Conservation (phyloP, 2,797 vertebrate species). For the Botia almorhae region DNA sequence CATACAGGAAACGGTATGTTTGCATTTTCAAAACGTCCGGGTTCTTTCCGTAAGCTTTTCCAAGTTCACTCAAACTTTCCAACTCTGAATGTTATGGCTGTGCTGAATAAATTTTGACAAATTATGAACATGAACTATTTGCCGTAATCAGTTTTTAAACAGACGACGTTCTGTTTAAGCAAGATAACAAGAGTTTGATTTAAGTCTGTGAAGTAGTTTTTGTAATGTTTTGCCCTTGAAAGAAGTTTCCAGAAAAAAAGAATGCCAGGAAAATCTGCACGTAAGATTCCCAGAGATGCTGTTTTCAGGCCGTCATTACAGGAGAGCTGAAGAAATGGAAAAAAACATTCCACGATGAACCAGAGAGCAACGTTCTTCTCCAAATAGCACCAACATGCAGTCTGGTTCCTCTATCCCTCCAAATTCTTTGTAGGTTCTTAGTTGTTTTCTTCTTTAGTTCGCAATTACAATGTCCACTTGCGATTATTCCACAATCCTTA, state of each 20-base stretch:
- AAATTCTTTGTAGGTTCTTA: conserved; percentile 23
- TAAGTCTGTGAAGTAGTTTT: conserved; percentile 4
- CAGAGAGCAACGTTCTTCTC: background rate
- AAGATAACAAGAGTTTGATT: background rate
- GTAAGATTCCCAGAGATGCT: conserved; percentile 10
- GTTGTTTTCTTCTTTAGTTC: conserved; percentile 17
- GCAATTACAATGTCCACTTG: conserved; percentile 16
- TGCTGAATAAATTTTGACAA: conserved; percentile 14
- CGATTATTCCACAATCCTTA: conserved; percentile 26
- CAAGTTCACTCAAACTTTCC: background rate
- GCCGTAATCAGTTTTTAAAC: background rate
- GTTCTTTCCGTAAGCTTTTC: background rate
- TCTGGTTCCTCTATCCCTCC: background rate
- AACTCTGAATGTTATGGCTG: conserved; percentile 16
- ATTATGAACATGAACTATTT: background rate
- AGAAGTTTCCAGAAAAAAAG: conserved; percentile 45
- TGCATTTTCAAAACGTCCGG: background rate
- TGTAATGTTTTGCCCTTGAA: conserved; percentile 11
- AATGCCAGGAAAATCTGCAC: conserved; percentile 41
- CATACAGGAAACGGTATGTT: background rate
- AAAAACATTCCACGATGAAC: conserved; percentile 5
- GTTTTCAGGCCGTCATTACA: conserved; percentile 30
- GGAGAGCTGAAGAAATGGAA: conserved; percentile 4
- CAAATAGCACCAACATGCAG: conserved; percentile 3
- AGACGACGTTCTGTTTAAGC: background rate